Conservation (phyloP, 2,888 invertebrate genomes). For the Callosobruchus maculatus region DNA sequence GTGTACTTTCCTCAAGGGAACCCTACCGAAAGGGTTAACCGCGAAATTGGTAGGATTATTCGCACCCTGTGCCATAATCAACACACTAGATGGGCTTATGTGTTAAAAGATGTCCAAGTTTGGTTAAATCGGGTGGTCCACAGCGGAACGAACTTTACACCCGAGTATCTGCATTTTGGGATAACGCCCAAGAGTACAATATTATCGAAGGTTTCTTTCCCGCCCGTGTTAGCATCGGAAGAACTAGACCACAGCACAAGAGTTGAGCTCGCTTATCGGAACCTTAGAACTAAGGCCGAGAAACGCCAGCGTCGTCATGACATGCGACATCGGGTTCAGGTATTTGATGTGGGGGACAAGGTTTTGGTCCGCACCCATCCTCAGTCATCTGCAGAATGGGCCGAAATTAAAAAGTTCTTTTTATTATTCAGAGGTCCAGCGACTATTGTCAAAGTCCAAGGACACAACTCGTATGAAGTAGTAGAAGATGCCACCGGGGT, state of each 20-base stretch:
- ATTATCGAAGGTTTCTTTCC: too few species aligned
- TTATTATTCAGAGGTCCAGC: conserved; percentile 10
- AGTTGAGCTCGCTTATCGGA: too few species aligned
- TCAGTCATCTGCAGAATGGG: conserved; percentile 5
- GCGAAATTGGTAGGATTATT: conserved; percentile 22
- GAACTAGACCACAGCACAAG: too few species aligned
- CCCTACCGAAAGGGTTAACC: conserved; percentile 25
- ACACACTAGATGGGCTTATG: conserved; percentile 20
- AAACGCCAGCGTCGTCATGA: too few species aligned
- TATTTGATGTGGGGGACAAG: conserved; percentile 2
- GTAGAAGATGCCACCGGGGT: too few species aligned
- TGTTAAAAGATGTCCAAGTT: conserved; percentile 8
- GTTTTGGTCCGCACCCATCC: conserved; percentile 5
- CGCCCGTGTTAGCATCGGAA: too few species aligned
- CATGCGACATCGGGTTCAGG: too few species aligned
- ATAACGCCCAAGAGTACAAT: too few species aligned
- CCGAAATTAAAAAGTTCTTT: conserved; percentile 13
- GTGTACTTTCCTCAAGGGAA: conserved; percentile 27
- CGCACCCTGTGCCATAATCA: conserved; percentile 16
- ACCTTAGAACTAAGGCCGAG: too few species aligned
- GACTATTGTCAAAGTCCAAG: neutral
- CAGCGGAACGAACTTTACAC: conserved; percentile 4
- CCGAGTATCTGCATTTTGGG: neutral
- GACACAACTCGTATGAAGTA: conserved; percentile 3
- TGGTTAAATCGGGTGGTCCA: conserved; percentile 14